These are phyloP conservation scores for Mirza zaza DNA, from an alignment of 2,113 vertebrate species.

Conservation along the genomic window DNA sequence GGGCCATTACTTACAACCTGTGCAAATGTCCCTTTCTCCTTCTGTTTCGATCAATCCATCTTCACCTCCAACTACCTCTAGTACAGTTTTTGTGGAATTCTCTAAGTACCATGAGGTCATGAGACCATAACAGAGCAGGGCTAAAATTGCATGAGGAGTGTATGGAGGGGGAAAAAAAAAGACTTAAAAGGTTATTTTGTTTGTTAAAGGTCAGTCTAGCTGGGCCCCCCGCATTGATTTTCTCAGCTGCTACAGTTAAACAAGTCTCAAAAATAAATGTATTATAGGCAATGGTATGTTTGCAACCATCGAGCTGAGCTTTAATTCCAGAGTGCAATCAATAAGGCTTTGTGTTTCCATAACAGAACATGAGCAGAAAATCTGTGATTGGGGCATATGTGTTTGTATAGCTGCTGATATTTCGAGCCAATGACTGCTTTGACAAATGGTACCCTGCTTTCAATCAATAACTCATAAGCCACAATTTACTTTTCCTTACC, in stretches of 20 bases:
- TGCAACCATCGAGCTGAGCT: slow-evolving; percentile 64
- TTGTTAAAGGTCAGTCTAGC: slow-evolving; percentile 79
- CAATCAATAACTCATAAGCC: slow-evolving; percentile 78
- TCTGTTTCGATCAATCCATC: background rate
- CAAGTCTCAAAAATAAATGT: slow-evolving; percentile 79
- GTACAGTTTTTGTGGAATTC: background rate
- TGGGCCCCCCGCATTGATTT: slow-evolving; percentile 76
- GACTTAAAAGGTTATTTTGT: slow-evolving; percentile 67
- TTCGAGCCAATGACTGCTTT: slow-evolving; percentile 77
- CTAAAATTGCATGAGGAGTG: slow-evolving; percentile 20
- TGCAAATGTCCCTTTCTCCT: background rate
- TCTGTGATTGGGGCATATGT: slow-evolving; percentile 56
- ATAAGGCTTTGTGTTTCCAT: slow-evolving; percentile 80
- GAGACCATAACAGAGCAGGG: background rate
- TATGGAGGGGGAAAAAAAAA: background rate
- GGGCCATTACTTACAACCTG: background rate
- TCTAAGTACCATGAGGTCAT: background rate
- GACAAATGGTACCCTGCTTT: slow-evolving; percentile 71
- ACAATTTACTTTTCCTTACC: slow-evolving; percentile 74
- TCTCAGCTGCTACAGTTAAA: slow-evolving; percentile 75
- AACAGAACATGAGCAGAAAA: slow-evolving; percentile 77
- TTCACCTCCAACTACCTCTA: background rate
- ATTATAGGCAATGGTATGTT: slow-evolving; percentile 74
- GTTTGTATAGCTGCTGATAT: slow-evolving; percentile 72
- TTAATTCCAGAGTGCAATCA: slow-evolving; percentile 82